phyloP scores from a whole-genome alignment of 2,113 vertebrate genomes.

The Lepus timidus region DNA sequence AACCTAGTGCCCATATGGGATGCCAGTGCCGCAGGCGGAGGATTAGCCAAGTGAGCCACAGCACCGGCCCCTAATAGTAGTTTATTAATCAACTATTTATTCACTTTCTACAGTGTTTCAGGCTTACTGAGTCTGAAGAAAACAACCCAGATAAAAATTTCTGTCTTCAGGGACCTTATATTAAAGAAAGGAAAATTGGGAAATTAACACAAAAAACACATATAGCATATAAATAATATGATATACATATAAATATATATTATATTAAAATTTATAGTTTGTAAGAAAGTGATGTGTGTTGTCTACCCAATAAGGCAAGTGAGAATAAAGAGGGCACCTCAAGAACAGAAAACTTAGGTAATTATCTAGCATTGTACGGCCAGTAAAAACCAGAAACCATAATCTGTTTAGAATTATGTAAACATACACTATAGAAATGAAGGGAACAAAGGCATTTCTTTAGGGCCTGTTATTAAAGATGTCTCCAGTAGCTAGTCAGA shows the following conservation, averaged over 20 bases:
- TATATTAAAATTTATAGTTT: not conserved
- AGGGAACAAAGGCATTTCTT: not conserved
- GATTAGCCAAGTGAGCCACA: too few relatives aligned
- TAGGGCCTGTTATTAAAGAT: not conserved
- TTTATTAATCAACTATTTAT: not conserved
- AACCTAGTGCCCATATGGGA: too few relatives aligned
- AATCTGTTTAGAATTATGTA: not conserved
- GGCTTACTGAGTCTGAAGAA: not conserved
- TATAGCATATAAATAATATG: too few relatives aligned
- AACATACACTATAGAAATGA: fast-evolving
- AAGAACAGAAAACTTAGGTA: not conserved
- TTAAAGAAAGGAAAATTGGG: not conserved
- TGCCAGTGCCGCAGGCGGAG: too few relatives aligned
- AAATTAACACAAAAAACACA: not conserved
- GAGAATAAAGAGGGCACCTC: not conserved
- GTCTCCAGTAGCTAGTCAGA: not conserved
- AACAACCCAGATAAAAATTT: not conserved
- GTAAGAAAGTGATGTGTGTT: not conserved
- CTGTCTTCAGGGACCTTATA: not conserved
- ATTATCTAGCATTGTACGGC: not conserved
- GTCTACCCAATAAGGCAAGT: not conserved
- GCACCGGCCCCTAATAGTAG: too few relatives aligned
- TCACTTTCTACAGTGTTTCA: not conserved
- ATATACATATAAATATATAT: too few relatives aligned
- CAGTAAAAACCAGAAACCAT: not conserved